These are phyloP conservation scores for Miniopterus natalensis DNA, from an alignment of 2,113 vertebrate species.

Conservation along the genomic window DNA sequence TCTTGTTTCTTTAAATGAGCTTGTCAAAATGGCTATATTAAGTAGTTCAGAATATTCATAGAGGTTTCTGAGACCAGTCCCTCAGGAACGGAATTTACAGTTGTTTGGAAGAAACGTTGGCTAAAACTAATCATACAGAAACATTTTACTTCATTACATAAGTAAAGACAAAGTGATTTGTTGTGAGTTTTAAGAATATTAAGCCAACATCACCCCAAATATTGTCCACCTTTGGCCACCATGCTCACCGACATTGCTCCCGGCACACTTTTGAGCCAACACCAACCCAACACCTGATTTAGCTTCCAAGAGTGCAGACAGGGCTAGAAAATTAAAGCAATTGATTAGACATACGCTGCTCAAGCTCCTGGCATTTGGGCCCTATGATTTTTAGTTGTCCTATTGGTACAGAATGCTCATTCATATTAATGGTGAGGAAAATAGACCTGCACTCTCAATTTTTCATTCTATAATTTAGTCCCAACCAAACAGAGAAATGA, in stretches of 20 bases:
- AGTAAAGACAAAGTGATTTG: neutral
- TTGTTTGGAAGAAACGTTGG: neutral
- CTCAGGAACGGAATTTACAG: neutral
- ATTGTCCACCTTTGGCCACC: too few species aligned
- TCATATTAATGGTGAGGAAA: neutral
- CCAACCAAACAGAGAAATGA: slow-evolving; percentile 1
- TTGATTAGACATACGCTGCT: accelerated
- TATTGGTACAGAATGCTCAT: slow-evolving; percentile 16
- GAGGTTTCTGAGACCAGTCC: neutral
- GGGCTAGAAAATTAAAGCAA: neutral
- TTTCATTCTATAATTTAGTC: slow-evolving; percentile 34
- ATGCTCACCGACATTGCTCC: neutral
- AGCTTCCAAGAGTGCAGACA: neutral
- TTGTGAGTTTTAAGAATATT: neutral
- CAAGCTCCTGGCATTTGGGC: neutral
- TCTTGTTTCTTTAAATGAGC: neutral
- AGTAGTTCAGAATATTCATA: neutral
- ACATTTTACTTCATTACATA: neutral
- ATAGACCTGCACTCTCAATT: neutral
- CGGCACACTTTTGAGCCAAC: neutral
- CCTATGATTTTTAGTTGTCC: neutral
- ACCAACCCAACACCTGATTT: neutral
- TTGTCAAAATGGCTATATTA: neutral
- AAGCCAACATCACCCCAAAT: neutral
- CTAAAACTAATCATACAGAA: neutral